Conservation (phyloP, 35 echinoderm and acorn worm species). For the Lytechinus variegatus region DNA sequence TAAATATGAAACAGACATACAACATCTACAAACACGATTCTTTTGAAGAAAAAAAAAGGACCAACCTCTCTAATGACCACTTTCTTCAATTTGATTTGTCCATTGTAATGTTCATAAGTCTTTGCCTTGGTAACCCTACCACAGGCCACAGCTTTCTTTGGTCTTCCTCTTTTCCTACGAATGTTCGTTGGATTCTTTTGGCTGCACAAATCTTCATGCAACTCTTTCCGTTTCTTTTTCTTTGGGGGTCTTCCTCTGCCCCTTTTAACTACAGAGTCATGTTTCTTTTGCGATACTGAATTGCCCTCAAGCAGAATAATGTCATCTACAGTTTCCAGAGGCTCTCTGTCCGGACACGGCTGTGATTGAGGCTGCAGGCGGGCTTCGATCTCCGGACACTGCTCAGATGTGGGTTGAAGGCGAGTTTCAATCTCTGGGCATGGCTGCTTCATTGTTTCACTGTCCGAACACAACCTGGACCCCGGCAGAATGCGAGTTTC, state of each 20-base stretch:
- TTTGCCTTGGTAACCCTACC: background rate
- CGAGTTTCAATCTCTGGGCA: background rate
- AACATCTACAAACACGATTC: background rate
- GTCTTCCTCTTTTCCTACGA: background rate
- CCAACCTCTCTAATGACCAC: conserved; percentile 29
- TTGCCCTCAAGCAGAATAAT: background rate
- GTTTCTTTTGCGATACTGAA: background rate
- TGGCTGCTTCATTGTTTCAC: background rate
- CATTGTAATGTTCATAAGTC: background rate
- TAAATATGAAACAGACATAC: background rate
- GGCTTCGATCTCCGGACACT: background rate
- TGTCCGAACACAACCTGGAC: too few relatives aligned
- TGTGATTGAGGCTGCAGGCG: background rate
- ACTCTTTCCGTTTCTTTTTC: background rate
- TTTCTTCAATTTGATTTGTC: conserved; percentile 17
- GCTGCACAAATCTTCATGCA: background rate
- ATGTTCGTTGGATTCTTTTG: background rate
- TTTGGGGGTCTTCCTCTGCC: background rate
- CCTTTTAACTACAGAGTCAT: background rate
- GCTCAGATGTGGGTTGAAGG: too few relatives aligned
- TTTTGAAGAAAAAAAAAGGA: background rate
- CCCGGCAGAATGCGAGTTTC: too few relatives aligned
- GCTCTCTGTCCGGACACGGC: background rate
- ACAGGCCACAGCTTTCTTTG: background rate
- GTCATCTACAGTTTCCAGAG: background rate